phyloP scores from a whole-genome alignment of 53 echinoderm and acorn worm genomes.

The Antedon mediterranea region DNA sequence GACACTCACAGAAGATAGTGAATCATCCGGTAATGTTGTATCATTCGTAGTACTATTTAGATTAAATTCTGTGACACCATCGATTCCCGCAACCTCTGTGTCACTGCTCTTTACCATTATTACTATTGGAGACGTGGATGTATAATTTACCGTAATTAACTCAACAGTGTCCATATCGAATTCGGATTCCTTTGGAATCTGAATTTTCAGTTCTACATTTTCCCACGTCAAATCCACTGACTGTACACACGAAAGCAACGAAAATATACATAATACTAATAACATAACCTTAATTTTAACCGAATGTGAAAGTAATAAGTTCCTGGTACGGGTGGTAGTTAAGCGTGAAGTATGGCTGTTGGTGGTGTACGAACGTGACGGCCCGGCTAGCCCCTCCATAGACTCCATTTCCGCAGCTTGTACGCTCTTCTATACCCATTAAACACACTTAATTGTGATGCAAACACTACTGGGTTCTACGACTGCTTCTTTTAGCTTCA shows the following conservation, averaged over 20 bases:
- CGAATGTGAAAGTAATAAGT: background rate
- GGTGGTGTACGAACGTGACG: background rate
- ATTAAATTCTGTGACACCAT: background rate
- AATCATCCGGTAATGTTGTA: background rate
- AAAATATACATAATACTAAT: background rate
- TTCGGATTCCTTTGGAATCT: background rate
- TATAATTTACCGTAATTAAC: background rate
- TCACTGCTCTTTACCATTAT: background rate
- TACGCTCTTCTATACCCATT: background rate
- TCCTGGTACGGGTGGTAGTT: background rate
- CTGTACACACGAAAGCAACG: background rate
- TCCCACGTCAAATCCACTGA: background rate
- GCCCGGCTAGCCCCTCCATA: background rate
- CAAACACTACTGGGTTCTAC: background rate
- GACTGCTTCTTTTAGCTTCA: background rate
- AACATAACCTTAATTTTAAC: background rate
- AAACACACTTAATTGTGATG: background rate
- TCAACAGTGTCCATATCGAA: background rate
- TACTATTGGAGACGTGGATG: background rate
- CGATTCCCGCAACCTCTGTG: background rate
- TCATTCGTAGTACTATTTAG: background rate
- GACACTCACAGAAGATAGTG: background rate
- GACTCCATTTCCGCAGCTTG: background rate
- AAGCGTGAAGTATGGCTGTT: background rate
- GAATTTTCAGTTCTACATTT: background rate